Percentiles rank a stretch among this genome's conserved stretches.
Conservation (phyloP, 1,140 invertebrate genomes). For the Drosophila chauvacae region DNA sequence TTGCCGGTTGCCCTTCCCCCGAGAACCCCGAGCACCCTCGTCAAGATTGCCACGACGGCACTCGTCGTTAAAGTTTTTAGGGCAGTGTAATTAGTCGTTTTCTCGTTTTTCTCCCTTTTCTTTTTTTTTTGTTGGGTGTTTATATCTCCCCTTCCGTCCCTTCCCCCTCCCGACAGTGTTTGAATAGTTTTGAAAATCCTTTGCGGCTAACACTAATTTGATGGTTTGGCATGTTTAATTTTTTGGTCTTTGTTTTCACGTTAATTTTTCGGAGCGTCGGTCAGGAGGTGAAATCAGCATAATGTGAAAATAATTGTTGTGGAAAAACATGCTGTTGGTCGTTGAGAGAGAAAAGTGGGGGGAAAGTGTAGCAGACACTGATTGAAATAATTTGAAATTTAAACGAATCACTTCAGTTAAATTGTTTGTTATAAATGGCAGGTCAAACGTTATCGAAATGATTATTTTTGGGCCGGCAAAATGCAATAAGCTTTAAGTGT, state of each 20-base stretch:
- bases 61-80: constrained; percentile 70
- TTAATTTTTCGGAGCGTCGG: constrained; percentile 34
- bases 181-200: constrained; percentile 65
- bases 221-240: constrained; percentile 59
- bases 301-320: constrained; percentile 64
- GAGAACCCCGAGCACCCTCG: constrained; percentile 9
- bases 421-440: constrained; percentile 33
- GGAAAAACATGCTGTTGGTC: constrained; percentile 29
- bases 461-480: constrained; percentile 27
- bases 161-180: constrained; percentile 19
- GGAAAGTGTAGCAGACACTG: constrained; percentile 1
- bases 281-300: constrained; percentile 40
- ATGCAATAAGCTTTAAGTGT: constrained; percentile 16
- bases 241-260: constrained; percentile 44
- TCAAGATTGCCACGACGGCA: constrained; percentile 55
- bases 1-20: constrained; percentile 25
- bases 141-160: neutral
- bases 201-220: constrained; percentile 62
- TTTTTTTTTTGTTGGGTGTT: neutral
- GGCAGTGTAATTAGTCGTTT: constrained; percentile 76
- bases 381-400: constrained; percentile 46
- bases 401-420: constrained; percentile 34
- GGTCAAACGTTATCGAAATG: constrained; percentile 34
- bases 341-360: no score
- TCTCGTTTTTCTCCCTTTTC: constrained; percentile 11